Conservation (phyloP, 92 coral and sea anemone species). For the Paragorgia papillata region DNA sequence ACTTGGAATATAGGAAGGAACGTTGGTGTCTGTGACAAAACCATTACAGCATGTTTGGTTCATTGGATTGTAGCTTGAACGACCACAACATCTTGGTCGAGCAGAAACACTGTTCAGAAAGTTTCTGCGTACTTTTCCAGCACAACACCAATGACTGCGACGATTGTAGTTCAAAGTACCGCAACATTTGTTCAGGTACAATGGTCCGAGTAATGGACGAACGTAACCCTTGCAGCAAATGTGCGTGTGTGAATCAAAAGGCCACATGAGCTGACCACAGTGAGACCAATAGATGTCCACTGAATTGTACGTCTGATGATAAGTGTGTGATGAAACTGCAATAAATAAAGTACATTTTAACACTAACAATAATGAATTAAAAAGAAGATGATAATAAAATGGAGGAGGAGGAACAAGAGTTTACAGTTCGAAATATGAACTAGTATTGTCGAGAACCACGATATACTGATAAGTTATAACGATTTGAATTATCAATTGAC, state of each 20-base stretch:
- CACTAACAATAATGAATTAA: too few species aligned
- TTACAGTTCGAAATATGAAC: too few species aligned
- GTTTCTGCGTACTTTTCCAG: slow-evolving; percentile 22
- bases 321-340: background rate
- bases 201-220: slow-evolving; percentile 33
- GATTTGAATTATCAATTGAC: too few species aligned
- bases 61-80: slow-evolving; percentile 22
- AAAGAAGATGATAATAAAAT: too few species aligned
- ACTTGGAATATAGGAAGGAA: slow-evolving; percentile 13
- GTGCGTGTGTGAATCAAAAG: slow-evolving; percentile 28
- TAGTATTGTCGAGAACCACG: too few species aligned
- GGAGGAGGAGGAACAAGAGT: too few species aligned
- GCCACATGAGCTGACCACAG: slow-evolving; percentile 23
- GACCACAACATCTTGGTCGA: slow-evolving; percentile 31
- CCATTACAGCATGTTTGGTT: slow-evolving; percentile 24
- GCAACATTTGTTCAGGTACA: slow-evolving; percentile 27
- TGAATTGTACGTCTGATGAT: slow-evolving; percentile 23
- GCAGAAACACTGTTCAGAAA: slow-evolving; percentile 11
- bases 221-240: slow-evolving; percentile 40
- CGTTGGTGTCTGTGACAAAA: background rate
- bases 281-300: slow-evolving; percentile 25
- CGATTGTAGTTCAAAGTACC: slow-evolving; percentile 32
- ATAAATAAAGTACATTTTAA: too few species aligned
- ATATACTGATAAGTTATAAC: too few species aligned
- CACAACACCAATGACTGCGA: slow-evolving; percentile 24